Evolutionary conservation across 2,113 vertebrate species (phyloP).

Genomic region (Dissostichus mawsoni): DNA sequence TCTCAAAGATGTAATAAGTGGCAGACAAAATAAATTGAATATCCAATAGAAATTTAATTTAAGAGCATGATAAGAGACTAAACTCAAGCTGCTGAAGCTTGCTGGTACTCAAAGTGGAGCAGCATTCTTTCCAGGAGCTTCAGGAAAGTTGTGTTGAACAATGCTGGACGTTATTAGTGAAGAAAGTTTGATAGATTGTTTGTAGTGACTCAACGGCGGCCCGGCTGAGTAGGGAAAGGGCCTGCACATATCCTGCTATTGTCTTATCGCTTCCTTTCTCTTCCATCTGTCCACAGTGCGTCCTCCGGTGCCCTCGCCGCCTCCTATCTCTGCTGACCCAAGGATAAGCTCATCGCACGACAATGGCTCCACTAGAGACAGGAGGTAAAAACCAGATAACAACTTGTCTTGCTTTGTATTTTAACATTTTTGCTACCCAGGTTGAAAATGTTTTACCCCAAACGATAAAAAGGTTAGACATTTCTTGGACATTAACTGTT

Average conservation of each 20-base stretch:
- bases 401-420: constrained; percentile 1
- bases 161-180: constrained; percentile 17
- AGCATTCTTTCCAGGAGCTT: constrained; percentile 46
- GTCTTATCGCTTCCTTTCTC: constrained; percentile 74
- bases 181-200: constrained; percentile 41
- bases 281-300: constrained; percentile 74
- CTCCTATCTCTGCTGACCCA: constrained; percentile 48
- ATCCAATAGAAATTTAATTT: too few relatives aligned
- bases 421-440: not conserved
- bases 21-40: too few relatives aligned
- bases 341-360: constrained; percentile 50
- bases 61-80: not conserved
- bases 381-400: constrained; percentile 32
- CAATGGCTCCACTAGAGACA: constrained; percentile 38
- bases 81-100: constrained; percentile 3
- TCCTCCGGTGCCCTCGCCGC: constrained; percentile 58
- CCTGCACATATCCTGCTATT: constrained; percentile 75
- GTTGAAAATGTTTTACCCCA: not conserved
- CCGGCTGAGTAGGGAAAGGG: constrained; percentile 55
- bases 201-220: constrained; percentile 52
- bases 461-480: not conserved
- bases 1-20: too few relatives aligned
- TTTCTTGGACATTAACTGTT: too few relatives aligned
- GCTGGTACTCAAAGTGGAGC: constrained; percentile 2
- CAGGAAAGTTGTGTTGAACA: constrained; percentile 28